Evolutionary conservation across 1,140 invertebrate species (phyloP).

Genomic region (Hyphantria cunea): DNA sequence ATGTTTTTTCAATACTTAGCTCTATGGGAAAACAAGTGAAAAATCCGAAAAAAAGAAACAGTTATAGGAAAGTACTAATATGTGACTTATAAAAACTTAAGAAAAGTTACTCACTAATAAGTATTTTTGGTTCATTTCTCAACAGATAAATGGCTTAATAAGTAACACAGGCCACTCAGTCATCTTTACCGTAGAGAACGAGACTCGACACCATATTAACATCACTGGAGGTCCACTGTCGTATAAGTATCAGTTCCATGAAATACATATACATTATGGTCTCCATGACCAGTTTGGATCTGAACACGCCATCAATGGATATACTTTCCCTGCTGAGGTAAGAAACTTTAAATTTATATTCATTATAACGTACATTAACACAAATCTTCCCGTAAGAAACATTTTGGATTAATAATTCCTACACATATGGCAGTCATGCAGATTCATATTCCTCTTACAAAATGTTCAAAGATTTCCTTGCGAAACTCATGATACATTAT

Average conservation of each 20-base stretch:
- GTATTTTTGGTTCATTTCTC: conserved; percentile 19
- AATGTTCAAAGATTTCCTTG: conserved; percentile 14
- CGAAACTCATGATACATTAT: conserved; percentile 18
- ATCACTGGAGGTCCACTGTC: conserved; percentile 96
- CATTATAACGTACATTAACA: neutral
- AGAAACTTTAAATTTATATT: conserved; percentile 43
- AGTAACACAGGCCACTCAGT: conserved; percentile 97
- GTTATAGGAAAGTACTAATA: no score
- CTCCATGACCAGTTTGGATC: conserved; percentile 93
- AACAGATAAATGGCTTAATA: conserved; percentile 91
- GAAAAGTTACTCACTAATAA: no score
- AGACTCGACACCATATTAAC: conserved; percentile 92
- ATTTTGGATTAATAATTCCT: conserved; percentile 8
- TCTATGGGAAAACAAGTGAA: no score
- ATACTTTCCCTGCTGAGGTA: conserved; percentile 96
- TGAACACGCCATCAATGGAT: conserved; percentile 95
- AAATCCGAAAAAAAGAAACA: no score
- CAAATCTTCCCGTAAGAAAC: neutral
- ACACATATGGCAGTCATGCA: conserved; percentile 6
- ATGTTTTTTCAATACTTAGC: no score
- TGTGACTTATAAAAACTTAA: no score
- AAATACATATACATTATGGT: conserved; percentile 95
- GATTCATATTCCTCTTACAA: conserved; percentile 15
- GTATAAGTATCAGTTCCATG: conserved; percentile 97
- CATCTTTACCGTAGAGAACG: conserved; percentile 94